Evolutionary conservation across 1,140 invertebrate genomes (phyloP).

Genomic region (Drosophila elegans): DNA sequence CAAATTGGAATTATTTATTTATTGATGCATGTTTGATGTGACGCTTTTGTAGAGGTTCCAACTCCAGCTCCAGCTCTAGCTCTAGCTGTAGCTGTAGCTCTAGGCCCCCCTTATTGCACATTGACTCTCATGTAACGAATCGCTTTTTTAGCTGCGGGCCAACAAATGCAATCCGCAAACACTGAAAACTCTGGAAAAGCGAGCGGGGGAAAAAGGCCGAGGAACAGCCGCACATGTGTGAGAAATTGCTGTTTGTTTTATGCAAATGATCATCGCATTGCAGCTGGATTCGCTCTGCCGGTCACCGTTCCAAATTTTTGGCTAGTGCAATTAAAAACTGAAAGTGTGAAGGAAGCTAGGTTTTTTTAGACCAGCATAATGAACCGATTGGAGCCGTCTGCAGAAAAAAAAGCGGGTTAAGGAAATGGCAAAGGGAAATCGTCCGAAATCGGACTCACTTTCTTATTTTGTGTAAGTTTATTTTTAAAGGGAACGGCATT

Average conservation of each 20-base stretch:
- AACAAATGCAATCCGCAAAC: constrained; percentile 56
- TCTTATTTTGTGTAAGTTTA: neutral
- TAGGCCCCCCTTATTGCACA: constrained; percentile 7
- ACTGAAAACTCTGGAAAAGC: constrained; percentile 25
- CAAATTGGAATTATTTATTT: constrained; percentile 79
- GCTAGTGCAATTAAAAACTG: constrained; percentile 68
- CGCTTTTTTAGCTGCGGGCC: constrained; percentile 68
- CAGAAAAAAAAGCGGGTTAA: constrained; percentile 8
- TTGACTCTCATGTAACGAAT: constrained; percentile 60
- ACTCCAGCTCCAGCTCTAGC: neutral
- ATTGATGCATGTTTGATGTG: constrained; percentile 82
- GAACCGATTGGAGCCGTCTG: constrained; percentile 13
- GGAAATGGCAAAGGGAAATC: constrained; percentile 10
- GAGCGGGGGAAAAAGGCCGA: neutral
- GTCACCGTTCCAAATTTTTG: constrained; percentile 47
- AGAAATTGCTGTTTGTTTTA: constrained; percentile 81
- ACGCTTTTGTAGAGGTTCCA: constrained; percentile 57
- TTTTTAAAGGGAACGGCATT: neutral
- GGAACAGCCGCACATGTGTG: constrained; percentile 50
- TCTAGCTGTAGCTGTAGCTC: too few species aligned
- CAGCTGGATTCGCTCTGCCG: constrained; percentile 45
- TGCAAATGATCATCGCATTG: constrained; percentile 72
- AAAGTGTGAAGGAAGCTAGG: constrained; percentile 66
- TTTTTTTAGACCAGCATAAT: constrained; percentile 22
- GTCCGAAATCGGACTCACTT: constrained; percentile 6